A percentile compares a stretch with the other conserved stretches of the same genome.
Conservation (phyloP, 2,888 invertebrate species). For the Bombyx huttoni region DNA sequence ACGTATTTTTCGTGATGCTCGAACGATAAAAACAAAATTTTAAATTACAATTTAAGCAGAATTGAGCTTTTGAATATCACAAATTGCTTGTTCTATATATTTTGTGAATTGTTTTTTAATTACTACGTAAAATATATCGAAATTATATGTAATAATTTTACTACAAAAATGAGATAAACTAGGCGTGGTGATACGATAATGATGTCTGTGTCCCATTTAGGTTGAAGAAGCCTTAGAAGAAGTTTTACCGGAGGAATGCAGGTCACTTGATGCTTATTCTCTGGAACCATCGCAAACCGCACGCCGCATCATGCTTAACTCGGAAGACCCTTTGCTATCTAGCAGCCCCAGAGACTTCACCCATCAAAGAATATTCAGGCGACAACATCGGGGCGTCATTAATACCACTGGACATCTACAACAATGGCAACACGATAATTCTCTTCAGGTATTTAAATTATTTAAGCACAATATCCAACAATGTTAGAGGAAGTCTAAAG, state of each 20-base stretch:
- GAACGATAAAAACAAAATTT: too few species aligned
- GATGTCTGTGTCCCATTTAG: slow-evolving; percentile 14
- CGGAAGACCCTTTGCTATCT: slow-evolving; percentile 87
- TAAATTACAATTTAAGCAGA: too few species aligned
- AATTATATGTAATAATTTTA: not conserved
- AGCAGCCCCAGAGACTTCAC: slow-evolving; percentile 87
- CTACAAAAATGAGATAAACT: slow-evolving; percentile 3
- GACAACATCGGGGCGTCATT: slow-evolving; percentile 34
- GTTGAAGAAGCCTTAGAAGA: slow-evolving; percentile 90
- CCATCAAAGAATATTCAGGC: slow-evolving; percentile 44
- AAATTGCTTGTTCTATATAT: not conserved
- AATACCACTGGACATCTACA: slow-evolving; percentile 35
- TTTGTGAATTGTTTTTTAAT: not conserved
- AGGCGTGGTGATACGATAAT: too few species aligned
- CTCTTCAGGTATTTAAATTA: slow-evolving; percentile 40
- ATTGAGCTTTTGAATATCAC: too few species aligned
- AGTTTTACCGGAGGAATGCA: slow-evolving; percentile 84
- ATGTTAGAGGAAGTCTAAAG: too few species aligned
- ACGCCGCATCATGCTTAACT: slow-evolving; percentile 89
- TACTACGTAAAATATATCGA: too few species aligned
- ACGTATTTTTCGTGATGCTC: too few species aligned
- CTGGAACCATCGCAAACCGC: slow-evolving; percentile 78
- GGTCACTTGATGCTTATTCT: slow-evolving; percentile 74
- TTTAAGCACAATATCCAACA: not conserved
- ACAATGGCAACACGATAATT: slow-evolving; percentile 53